A percentile compares a stretch with the other conserved stretches of the same genome.
Evolutionary conservation across 2,888 invertebrate species (phyloP).

Genomic region (Pandemis heparana): DNA sequence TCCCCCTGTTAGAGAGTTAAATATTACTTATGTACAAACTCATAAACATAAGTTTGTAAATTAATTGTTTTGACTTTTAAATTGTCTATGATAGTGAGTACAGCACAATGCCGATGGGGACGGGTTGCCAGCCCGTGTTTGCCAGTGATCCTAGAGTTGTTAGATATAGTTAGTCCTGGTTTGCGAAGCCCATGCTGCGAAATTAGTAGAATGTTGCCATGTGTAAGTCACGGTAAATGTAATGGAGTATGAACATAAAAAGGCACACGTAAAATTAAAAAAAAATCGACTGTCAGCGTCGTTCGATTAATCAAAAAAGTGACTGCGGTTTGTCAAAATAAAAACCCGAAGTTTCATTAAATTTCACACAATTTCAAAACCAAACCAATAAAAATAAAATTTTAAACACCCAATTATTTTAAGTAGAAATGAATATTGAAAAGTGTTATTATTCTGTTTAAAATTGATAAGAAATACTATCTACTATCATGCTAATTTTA

Average conservation of each 20-base stretch:
- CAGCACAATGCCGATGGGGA: slow-evolving; percentile 61
- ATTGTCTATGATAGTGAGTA: slow-evolving; percentile 80
- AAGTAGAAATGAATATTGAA: no score
- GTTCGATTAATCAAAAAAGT: background rate
- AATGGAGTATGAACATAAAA: slow-evolving; percentile 19
- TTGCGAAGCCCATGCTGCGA: slow-evolving; percentile 71
- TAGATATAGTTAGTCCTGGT: slow-evolving; percentile 51
- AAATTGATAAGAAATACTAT: background rate
- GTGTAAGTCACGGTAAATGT: slow-evolving; percentile 21
- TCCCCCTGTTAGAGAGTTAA: slow-evolving; percentile 80
- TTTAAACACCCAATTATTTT: background rate
- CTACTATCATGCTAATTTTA: slow-evolving; percentile 16
- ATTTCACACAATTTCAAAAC: background rate
- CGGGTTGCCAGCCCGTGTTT: slow-evolving; percentile 55
- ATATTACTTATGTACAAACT: slow-evolving; percentile 55
- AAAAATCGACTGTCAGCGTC: background rate
- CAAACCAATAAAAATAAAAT: background rate
- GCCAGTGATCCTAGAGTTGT: slow-evolving; percentile 46
- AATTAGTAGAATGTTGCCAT: slow-evolving; percentile 41
- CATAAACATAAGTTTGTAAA: slow-evolving; percentile 60
- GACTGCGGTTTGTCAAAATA: background rate
- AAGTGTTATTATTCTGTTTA: background rate
- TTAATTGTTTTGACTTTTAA: slow-evolving; percentile 57
- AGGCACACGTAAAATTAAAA: slow-evolving; percentile 15
- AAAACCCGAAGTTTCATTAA: background rate